Evolutionary conservation across 1,140 invertebrate genomes (phyloP).

Genomic region (Dufourea novaeangliae): DNA sequence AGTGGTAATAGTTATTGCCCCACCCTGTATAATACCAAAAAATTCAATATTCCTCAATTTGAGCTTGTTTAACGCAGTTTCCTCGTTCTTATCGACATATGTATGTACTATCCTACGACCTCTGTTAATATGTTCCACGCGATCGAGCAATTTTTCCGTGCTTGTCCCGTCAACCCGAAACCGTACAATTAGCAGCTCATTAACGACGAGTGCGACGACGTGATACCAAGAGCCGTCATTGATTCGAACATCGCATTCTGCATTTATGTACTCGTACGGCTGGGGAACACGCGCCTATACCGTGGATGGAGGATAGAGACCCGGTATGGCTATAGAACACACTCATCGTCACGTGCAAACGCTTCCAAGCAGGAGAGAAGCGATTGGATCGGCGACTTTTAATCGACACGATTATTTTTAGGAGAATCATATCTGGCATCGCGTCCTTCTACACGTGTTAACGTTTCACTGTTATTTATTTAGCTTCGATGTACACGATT

Average conservation of each 20-base stretch:
- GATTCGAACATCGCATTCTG: conserved; percentile 22
- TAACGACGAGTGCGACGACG: conserved; percentile 48
- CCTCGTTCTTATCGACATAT: neutral
- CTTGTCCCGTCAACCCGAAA: conserved; percentile 3
- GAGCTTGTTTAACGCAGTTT: neutral
- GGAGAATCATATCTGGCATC: conserved; percentile 63
- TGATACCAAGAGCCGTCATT: conserved; percentile 44
- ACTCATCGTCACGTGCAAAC: neutral
- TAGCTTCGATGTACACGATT: neutral
- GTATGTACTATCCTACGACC: no score
- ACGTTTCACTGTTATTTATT: conserved; percentile 52
- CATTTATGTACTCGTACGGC: neutral
- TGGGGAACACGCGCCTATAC: conserved; percentile 1
- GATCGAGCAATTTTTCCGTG: conserved; percentile 30
- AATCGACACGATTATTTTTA: conserved; percentile 72
- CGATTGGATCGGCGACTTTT: conserved; percentile 64
- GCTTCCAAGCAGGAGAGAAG: neutral
- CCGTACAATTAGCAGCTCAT: conserved; percentile 57
- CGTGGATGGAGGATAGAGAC: conserved; percentile 7
- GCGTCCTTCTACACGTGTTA: conserved; percentile 50
- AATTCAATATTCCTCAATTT: no score
- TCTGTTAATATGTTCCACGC: conserved; percentile 11
- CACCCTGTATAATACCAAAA: no score
- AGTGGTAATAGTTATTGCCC: no score
- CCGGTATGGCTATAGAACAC: neutral